phyloP scores from a whole-genome alignment of 1,140 invertebrate genomes.

The Plutomurus gul region DNA sequence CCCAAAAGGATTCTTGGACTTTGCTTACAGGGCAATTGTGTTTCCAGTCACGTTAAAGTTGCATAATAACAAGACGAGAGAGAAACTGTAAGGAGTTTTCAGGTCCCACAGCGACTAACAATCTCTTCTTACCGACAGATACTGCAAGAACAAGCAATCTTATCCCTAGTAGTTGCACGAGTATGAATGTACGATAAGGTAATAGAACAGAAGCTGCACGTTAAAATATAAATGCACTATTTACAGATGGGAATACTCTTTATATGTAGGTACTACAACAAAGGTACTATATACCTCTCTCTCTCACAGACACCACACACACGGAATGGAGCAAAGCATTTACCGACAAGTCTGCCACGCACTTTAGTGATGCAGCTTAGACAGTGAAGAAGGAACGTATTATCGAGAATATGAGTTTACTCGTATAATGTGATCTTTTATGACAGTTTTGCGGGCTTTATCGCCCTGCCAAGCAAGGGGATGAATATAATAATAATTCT shows the following conservation, averaged over 20 bases:
- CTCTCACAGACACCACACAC: no score
- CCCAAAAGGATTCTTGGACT: not conserved
- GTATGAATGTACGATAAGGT: not conserved
- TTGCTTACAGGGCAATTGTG: not conserved
- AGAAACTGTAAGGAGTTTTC: not conserved
- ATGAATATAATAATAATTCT: conserved; percentile 44
- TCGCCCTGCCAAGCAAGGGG: not conserved
- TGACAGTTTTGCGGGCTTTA: conserved; percentile 40
- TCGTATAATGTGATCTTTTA: conserved; percentile 41
- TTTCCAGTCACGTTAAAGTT: conserved; percentile 16
- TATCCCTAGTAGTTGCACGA: not conserved
- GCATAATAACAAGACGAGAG: not conserved
- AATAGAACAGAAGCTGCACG: conserved; percentile 1
- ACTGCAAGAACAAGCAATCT: no score
- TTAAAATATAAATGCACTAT: conserved; percentile 24
- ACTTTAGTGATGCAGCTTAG: conserved; percentile 10
- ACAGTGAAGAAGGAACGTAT: conserved; percentile 2
- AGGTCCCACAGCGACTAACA: no score
- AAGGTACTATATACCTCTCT: no score
- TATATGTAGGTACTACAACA: no score
- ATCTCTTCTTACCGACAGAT: not conserved
- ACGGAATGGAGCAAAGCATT: not conserved
- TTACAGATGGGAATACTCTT: not conserved
- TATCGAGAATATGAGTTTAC: conserved; percentile 33
- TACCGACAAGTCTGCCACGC: not conserved